These are phyloP conservation scores for Apodemus sylvaticus DNA, from an alignment of 2,113 vertebrate genomes.

Conservation along the genomic window DNA sequence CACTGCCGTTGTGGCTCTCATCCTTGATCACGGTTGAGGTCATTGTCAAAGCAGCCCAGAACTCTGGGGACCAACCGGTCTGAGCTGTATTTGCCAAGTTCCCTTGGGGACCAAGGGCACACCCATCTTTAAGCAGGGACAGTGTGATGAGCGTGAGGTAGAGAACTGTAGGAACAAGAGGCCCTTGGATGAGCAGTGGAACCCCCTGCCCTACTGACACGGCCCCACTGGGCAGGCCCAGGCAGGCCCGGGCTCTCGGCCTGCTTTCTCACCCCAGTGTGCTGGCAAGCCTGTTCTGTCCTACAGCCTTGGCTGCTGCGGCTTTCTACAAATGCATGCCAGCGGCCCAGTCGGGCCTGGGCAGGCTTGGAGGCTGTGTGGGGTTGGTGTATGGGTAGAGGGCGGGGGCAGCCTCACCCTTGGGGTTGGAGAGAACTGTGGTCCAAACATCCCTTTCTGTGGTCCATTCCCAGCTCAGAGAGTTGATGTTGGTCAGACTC, in stretches of 20 bases:
- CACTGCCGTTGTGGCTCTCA: not conserved
- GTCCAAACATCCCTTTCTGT: accelerated
- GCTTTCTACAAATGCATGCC: not conserved
- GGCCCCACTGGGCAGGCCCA: not conserved
- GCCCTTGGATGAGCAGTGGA: accelerated
- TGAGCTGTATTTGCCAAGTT: too few relatives aligned
- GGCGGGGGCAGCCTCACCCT: not conserved
- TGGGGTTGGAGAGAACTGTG: not conserved
- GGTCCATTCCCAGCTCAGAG: accelerated
- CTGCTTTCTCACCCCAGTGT: not conserved
- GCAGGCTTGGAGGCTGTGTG: not conserved
- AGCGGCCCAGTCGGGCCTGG: not conserved
- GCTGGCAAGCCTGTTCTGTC: constrained; percentile 7
- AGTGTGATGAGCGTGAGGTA: not conserved
- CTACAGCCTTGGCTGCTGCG: not conserved
- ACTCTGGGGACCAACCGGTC: accelerated
- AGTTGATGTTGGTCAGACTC: accelerated
- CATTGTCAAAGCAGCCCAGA: not conserved
- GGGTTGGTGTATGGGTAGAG: not conserved
- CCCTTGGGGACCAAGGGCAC: not conserved
- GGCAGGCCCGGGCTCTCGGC: not conserved
- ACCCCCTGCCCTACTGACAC: not conserved
- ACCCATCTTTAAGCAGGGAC: accelerated
- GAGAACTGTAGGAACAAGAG: not conserved
- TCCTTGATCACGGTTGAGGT: too few relatives aligned